A percentile compares a stretch with the other conserved stretches of the same genome.
Conservation (phyloP, 2,888 invertebrate species). For the Apamea crenata region DNA sequence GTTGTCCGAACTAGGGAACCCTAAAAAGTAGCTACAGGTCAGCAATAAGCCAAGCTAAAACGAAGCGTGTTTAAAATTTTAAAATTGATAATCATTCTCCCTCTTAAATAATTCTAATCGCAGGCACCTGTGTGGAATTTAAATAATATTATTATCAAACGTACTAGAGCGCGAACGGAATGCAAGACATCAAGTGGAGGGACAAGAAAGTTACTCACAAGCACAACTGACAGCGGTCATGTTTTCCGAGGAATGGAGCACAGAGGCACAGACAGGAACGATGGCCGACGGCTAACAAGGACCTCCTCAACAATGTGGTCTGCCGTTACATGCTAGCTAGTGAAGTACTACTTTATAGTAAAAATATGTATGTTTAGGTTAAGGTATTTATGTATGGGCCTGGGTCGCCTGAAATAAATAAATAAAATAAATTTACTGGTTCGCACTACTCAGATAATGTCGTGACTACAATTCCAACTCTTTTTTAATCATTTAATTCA, state of each 20-base stretch:
- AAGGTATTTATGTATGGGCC: no score
- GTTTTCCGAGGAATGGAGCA: not conserved
- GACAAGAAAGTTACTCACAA: not conserved
- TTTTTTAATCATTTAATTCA: not conserved
- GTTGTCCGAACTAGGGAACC: no score
- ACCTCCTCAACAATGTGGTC: not conserved
- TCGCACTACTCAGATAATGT: not conserved
- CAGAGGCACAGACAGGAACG: no score
- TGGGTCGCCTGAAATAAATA: no score
- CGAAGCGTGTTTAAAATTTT: not conserved
- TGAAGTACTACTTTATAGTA: no score
- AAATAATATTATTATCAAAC: constrained; percentile 3
- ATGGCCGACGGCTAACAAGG: not conserved
- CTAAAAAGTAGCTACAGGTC: no score
- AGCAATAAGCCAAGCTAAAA: not conserved
- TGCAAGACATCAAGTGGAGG: not conserved
- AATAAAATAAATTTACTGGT: no score
- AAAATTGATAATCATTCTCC: not conserved
- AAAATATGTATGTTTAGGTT: no score
- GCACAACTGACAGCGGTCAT: not conserved
- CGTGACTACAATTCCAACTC: not conserved
- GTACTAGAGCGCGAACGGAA: not conserved
- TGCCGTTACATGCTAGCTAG: constrained; percentile 11
- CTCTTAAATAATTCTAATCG: not conserved
- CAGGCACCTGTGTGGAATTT: constrained; percentile 11